These are phyloP conservation scores for Rhea pennata DNA, from an alignment of 2,113 vertebrate species.

Conservation along the genomic window DNA sequence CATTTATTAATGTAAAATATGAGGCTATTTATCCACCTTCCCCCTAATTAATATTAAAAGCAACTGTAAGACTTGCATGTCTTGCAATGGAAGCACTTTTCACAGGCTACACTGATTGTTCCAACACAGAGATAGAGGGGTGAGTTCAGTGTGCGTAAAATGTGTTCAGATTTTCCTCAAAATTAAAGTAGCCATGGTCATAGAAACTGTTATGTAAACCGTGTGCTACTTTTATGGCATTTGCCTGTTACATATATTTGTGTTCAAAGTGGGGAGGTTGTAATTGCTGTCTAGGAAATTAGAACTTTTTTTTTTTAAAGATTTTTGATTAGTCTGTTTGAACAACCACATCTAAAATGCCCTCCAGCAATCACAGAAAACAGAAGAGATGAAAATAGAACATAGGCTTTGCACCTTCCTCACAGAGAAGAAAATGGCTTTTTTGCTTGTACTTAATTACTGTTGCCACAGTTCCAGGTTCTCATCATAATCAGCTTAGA, in stretches of 20 bases:
- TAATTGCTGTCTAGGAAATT: constrained; percentile 20
- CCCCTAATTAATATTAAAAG: neutral
- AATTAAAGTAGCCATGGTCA: neutral
- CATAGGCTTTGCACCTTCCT: neutral
- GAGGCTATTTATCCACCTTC: neutral
- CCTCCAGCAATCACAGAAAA: neutral
- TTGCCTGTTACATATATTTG: constrained; percentile 8
- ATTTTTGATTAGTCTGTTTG: neutral
- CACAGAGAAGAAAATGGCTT: neutral
- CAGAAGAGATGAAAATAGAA: neutral
- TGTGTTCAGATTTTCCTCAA: neutral
- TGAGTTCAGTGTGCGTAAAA: neutral
- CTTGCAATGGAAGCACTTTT: neutral
- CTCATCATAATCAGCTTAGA: constrained; percentile 5
- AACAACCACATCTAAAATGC: constrained; percentile 6
- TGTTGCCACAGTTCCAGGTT: neutral
- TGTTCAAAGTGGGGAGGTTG: constrained; percentile 15
- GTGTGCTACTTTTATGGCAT: neutral
- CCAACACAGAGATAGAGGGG: neutral
- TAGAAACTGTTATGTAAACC: constrained; percentile 10
- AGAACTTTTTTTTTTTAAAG: neutral
- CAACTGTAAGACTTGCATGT: neutral
- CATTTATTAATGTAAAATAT: neutral
- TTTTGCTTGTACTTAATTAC: neutral
- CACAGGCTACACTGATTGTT: neutral